Percentiles rank a stretch among this genome's conserved stretches.
Evolutionary conservation across 1,140 invertebrate genomes (phyloP).

Genomic region (Meloidogyne hapla): DNA sequence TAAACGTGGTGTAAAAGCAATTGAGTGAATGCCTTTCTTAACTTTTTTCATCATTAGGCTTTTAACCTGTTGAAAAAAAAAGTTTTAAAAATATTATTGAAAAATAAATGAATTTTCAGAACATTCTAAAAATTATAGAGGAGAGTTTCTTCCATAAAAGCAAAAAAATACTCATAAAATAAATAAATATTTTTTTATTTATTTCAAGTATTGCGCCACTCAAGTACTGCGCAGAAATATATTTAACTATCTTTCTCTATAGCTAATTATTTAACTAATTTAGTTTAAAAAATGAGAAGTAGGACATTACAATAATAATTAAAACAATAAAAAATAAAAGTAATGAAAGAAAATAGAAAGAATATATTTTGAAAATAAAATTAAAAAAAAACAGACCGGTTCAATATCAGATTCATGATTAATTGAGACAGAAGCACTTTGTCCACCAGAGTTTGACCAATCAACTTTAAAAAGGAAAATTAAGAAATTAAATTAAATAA

Average conservation of each 20-base stretch:
- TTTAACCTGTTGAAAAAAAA: constrained; percentile 29
- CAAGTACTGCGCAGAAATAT: not conserved
- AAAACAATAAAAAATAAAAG: not conserved
- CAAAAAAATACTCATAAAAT: not conserved
- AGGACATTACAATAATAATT: not conserved
- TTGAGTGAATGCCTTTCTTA: constrained; percentile 54
- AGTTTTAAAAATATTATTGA: not conserved
- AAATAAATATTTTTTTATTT: not conserved
- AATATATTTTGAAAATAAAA: not conserved
- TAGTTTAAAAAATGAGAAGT: not conserved
- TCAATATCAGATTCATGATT: constrained; percentile 31
- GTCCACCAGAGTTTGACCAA: constrained; percentile 56
- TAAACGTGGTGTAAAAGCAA: constrained; percentile 51
- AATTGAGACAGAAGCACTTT: constrained; percentile 38
- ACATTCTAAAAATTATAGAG: not conserved
- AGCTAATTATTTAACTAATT: not conserved
- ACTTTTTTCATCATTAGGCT: constrained; percentile 49
- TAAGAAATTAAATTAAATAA: constrained; percentile 25
- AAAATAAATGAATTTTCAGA: no score
- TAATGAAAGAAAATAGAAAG: not conserved
- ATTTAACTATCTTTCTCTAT: not conserved
- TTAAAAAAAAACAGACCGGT: not conserved
- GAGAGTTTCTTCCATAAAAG: not conserved
- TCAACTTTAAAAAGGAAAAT: constrained; percentile 52
- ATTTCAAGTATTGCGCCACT: not conserved